phyloP scores from a whole-genome alignment of 2,797 vertebrate genomes.

The Sebastes kiyomatsui region DNA sequence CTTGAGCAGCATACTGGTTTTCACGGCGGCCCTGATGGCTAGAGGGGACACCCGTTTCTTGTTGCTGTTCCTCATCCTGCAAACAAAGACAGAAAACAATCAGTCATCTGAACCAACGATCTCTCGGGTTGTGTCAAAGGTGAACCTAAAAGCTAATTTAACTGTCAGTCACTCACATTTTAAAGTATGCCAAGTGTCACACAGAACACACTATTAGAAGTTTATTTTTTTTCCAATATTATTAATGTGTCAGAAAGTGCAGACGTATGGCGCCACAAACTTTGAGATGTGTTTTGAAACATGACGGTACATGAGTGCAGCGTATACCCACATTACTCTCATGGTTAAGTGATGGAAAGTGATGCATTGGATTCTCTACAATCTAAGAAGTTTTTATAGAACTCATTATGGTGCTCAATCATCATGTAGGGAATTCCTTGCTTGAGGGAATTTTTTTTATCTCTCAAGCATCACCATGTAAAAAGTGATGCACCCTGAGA shows the following conservation, averaged over 20 bases:
- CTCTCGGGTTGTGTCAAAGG: constrained; percentile 1
- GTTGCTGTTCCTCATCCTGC: constrained; percentile 40
- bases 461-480: background rate
- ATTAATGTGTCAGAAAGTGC: constrained; percentile 46
- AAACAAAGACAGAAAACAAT: constrained; percentile 19
- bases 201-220: background rate
- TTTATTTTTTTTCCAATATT: constrained; percentile 27
- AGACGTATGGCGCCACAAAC: constrained; percentile 30
- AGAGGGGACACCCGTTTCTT: background rate
- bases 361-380: constrained; percentile 18
- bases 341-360: constrained; percentile 4
- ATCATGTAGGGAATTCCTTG: constrained; percentile 8
- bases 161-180: constrained; percentile 8
- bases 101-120: constrained; percentile 5
- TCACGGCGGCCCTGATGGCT: background rate
- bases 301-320: constrained; percentile 48
- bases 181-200: background rate
- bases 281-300: constrained; percentile 7
- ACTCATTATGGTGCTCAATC: background rate
- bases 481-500: background rate
- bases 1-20: constrained; percentile 62
- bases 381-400: constrained; percentile 4
- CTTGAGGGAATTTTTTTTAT: constrained; percentile 16
- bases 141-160: background rate
- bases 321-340: background rate